Percentiles rank a stretch among this genome's conserved stretches.
Conservation (phyloP, 92 coral and sea anemone genomes). For the Parazoanthus atlanticus region DNA sequence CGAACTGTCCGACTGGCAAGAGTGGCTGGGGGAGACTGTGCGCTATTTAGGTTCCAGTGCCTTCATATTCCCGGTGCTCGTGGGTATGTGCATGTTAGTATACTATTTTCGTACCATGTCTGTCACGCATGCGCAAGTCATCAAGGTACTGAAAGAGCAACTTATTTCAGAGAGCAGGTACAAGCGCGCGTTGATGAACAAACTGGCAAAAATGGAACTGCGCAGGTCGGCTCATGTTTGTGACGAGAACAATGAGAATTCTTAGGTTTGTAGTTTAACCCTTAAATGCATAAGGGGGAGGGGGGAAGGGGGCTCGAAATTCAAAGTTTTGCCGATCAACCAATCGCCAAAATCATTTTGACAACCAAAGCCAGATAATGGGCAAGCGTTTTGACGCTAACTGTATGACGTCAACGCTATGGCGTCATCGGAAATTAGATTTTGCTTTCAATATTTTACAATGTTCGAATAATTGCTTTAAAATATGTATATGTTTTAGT, state of each 20-base stretch:
- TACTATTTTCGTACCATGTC: conserved; percentile 82
- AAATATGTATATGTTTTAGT: no score
- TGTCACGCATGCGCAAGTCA: conserved; percentile 80
- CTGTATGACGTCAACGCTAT: no score
- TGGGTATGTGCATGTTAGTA: conserved; percentile 60
- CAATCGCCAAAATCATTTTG: no score
- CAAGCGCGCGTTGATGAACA: conserved; percentile 52
- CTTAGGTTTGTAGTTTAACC: neutral
- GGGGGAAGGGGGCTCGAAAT: no score
- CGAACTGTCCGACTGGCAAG: conserved; percentile 79
- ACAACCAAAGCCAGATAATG: no score
- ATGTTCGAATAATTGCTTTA: no score
- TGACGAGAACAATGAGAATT: conserved; percentile 1
- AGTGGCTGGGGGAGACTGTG: conserved; percentile 70
- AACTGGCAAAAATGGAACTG: conserved; percentile 45
- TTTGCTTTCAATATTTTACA: no score
- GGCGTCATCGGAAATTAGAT: no score
- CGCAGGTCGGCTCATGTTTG: conserved; percentile 34
- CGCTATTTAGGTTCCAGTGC: conserved; percentile 82
- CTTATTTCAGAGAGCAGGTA: conserved; percentile 78
- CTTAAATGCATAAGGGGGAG: no score
- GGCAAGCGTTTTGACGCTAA: no score
- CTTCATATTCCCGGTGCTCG: conserved; percentile 72
- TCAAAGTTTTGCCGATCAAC: no score
- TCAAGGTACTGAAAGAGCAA: conserved; percentile 77